Percentiles rank a stretch among this genome's conserved stretches.
phyloP scores from a whole-genome alignment of 64 coral and sea anemone genomes.

The Pocillopora damicornis region DNA sequence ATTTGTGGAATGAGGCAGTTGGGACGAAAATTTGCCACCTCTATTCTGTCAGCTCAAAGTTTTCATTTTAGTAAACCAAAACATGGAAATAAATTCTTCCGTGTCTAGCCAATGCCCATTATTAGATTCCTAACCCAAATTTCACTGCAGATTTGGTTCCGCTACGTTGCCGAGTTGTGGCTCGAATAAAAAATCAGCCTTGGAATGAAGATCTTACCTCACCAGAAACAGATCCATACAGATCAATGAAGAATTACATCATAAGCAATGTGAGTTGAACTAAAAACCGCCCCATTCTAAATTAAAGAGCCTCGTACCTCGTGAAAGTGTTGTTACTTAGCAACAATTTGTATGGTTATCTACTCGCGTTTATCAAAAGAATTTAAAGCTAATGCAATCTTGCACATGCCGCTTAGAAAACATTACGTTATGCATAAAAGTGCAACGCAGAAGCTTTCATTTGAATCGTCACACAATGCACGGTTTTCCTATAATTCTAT shows the following conservation, averaged over 20 bases:
- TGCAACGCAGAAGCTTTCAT: background rate
- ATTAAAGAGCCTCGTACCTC: background rate
- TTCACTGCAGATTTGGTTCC: background rate
- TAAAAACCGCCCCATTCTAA: background rate
- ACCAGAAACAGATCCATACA: slow-evolving; percentile 7
- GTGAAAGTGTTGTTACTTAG: background rate
- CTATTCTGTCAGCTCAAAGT: no score
- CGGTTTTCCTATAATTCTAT: background rate
- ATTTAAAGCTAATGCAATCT: background rate
- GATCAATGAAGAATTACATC: background rate
- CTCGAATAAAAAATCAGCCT: background rate
- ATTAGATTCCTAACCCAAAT: no score
- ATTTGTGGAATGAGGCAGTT: no score
- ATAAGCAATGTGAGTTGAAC: slow-evolving; percentile 8
- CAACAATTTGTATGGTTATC: background rate
- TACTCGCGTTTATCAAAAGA: background rate
- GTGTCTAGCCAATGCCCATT: no score
- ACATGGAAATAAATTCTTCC: no score
- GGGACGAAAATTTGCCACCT: no score
- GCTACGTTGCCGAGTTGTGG: background rate
- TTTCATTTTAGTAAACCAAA: no score
- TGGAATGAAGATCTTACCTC: background rate
- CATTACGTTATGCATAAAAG: background rate
- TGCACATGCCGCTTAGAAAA: background rate
- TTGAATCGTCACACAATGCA: background rate